These are phyloP conservation scores for Seira musarum DNA, from an alignment of 2,888 invertebrate species.

Conservation along the genomic window DNA sequence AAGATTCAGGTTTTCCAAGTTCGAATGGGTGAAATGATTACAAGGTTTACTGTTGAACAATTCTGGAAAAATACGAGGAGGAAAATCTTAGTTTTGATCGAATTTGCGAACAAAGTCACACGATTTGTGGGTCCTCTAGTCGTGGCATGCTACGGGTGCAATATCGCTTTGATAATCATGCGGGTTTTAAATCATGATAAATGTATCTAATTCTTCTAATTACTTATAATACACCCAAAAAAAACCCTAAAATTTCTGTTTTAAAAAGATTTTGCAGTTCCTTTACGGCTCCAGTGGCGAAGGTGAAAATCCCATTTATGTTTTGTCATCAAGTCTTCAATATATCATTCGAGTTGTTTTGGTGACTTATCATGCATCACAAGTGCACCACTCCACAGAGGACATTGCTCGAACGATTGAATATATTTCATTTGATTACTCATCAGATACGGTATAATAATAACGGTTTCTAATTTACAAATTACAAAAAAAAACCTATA, in stretches of 20 bases:
- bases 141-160: neutral
- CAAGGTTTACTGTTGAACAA: neutral
- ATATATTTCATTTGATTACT: neutral
- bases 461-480: neutral
- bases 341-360: conserved; percentile 14
- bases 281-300: neutral
- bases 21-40: neutral
- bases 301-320: neutral
- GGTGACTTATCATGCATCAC: conserved; percentile 16
- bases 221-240: neutral
- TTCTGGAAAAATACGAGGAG: neutral
- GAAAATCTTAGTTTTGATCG: neutral
- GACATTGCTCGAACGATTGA: conserved; percentile 11
- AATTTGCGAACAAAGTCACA: neutral
- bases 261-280: conserved; percentile 6
- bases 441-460: neutral
- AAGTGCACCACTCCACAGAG: conserved; percentile 32
- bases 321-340: conserved; percentile 6
- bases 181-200: too few species aligned
- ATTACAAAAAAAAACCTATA: neutral
- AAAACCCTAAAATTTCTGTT: too few species aligned
- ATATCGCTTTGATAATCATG: neutral
- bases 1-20: neutral
- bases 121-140: neutral
- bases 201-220: too few species aligned